phyloP scores from a whole-genome alignment of 2,113 vertebrate species.

The Polypterus bichir region DNA sequence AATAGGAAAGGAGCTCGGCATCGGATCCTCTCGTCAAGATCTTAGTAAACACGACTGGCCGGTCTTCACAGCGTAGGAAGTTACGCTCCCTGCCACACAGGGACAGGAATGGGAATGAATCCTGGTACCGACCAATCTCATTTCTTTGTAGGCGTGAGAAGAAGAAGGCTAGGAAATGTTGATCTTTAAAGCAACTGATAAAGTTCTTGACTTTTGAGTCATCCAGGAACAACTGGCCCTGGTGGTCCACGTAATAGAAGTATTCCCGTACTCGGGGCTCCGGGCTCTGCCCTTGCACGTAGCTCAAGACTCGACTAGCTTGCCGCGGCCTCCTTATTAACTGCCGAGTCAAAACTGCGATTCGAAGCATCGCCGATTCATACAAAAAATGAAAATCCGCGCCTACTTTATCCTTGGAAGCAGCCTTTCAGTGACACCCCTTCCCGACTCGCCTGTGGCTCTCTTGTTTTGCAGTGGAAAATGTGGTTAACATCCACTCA shows the following conservation, averaged over 20 bases:
- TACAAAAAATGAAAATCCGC: too few species aligned
- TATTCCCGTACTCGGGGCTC: conserved; percentile 69
- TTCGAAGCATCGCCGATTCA: too few species aligned
- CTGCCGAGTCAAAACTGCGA: too few species aligned
- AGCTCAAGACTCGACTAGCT: too few species aligned
- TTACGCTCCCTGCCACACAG: conserved; percentile 75
- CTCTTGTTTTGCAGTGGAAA: too few species aligned
- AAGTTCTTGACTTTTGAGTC: conserved; percentile 90
- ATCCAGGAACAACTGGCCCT: conserved; percentile 86
- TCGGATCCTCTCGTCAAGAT: conserved; percentile 27
- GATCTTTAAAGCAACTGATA: conserved; percentile 86
- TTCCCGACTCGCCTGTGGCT: too few species aligned
- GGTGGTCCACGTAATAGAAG: conserved; percentile 83
- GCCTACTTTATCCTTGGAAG: too few species aligned
- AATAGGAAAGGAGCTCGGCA: conserved; percentile 57
- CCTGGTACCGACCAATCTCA: conserved; percentile 60
- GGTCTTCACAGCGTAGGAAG: conserved; percentile 78
- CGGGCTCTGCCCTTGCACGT: conserved; percentile 74
- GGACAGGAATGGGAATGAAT: conserved; percentile 73
- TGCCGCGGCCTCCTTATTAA: too few species aligned
- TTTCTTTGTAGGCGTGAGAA: conserved; percentile 66
- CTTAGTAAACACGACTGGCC: conserved; percentile 74
- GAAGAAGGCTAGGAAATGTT: conserved; percentile 70
- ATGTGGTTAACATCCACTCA: too few species aligned
- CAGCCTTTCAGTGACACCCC: too few species aligned